These are phyloP conservation scores for Delichon dasypus DNA, from an alignment of 2,797 vertebrate species.

Conservation along the genomic window DNA sequence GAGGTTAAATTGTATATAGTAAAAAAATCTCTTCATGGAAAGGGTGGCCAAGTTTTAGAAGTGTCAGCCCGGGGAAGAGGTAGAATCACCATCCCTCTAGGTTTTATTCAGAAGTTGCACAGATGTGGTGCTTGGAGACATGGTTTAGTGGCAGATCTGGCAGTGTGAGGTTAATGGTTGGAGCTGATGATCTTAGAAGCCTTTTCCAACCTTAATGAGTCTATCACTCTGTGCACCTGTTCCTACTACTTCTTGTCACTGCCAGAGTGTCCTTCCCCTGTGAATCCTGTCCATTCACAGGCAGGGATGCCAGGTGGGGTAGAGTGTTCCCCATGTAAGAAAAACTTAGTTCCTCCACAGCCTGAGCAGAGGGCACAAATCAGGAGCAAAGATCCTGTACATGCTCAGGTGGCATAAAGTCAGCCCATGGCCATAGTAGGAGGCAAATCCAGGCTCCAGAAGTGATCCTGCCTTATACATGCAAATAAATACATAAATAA, in stretches of 20 bases:
- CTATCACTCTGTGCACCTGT: not conserved
- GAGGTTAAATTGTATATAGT: not conserved
- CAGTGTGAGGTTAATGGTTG: not conserved
- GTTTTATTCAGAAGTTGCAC: not conserved
- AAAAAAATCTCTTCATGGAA: not conserved
- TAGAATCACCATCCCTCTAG: not conserved
- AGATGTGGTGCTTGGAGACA: not conserved
- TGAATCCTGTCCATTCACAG: not conserved
- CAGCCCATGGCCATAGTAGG: not conserved
- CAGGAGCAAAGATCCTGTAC: not conserved
- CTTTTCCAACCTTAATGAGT: not conserved
- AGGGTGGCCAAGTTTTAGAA: not conserved
- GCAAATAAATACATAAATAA: not conserved
- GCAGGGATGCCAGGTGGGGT: not conserved
- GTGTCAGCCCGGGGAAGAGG: not conserved
- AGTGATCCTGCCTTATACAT: rapidly evolving
- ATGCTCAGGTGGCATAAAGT: not conserved
- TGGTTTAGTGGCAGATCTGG: not conserved
- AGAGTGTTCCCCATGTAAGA: rapidly evolving
- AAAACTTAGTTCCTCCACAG: not conserved
- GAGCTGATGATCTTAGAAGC: not conserved
- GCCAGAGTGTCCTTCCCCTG: not conserved
- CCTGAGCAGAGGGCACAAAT: not conserved
- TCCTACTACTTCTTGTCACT: not conserved
- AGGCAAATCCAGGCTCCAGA: not conserved